Evolutionary conservation across 1,140 invertebrate genomes (phyloP), one percentile per base, ranked within the genome.

Genomic region (Microplitis demolitor): DNA sequence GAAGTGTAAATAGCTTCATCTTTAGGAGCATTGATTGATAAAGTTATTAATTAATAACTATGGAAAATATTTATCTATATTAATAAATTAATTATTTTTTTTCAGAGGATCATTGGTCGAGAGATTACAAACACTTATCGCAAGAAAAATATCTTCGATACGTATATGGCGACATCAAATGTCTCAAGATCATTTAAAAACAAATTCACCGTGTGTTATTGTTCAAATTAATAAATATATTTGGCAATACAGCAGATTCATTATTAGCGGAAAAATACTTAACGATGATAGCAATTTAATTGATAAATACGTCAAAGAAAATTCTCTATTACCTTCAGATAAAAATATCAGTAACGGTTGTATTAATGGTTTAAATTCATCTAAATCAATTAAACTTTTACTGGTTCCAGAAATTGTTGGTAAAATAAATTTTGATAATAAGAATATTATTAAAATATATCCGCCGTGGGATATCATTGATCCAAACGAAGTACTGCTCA

Each of bases 101-200:
- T 31, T 83, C 74, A 87, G 86, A 50, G 83, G 84, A 39, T 82
- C 79, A 39, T 74, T 87, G 50, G 37, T 61, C 5, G 80, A 79
- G 11, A 82, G 66, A 70, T 60, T 87, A 4, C 79, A 80, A 9
- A 76, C 74, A 24, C n/a, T 80, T 35, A 66, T 87, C 6, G 77
- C 66, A n/a, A 78, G 71, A 4, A 76, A 85, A 74, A 69, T 71
- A 34, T 85, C 84, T 3, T 77, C 61, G 58, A 68, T 84, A 35
- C 82, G 83, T 11, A 70, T 87, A 50, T 87, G 85, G 81, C 78
- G 70, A 2, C 78, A 87, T 70, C 79, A 80, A 72, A 73, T 85
- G 24, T 76, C 62, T 3, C 76, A 81, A 60, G n/a, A 45, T 3
- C 72, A 66, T 31, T 67, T 74, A 16, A 71, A 78, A 24, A 60